Evolutionary conservation across 2,888 invertebrate genomes (phyloP), one percentile per base, ranked within the genome.

Genomic region (Griposia aprilina): DNA sequence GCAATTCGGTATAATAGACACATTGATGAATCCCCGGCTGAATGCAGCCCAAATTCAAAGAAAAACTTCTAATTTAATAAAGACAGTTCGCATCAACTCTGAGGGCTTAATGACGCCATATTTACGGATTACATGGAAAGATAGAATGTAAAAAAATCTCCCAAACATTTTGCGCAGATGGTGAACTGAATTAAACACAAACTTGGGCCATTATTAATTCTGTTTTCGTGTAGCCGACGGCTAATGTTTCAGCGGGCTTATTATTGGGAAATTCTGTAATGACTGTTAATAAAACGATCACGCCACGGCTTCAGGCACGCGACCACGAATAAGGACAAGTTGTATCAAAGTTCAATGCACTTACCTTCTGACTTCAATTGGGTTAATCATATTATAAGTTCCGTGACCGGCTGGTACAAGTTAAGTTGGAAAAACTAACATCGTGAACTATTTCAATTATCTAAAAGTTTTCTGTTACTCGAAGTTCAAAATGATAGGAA

Each of bases 181-280:
- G 92, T 90, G 93, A 90, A 91, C 91, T 90, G 92, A 94, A 94
- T 93, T 93, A 93, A 93, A 93, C 94, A 90, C 92, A 93, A 96
- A 96, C 93, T 96, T 96, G 90, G 92, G 90, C 92, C 94, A 94
- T 95, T 96, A 95, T 95, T 95, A 95, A 96, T 95, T 95, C 93
- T 94, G 93, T 94, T 94, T 96, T 94, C 95, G 94, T 96, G 95
- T 94, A 92, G 93, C 93, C 91, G 91, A 91, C 91, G 91, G 90
- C 93, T 95, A 95, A 96, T 95, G 94, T 95, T 95, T 93, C 93
- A 93, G 89, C 88, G 87, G 91, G 92, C 94, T 95, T 95, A 95
- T 95, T 96, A 96, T 96, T 95, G 95, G 94, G 91, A 95, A 94
- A 95, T 96, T 95, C 93, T 94, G 94, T 96, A 96, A 96, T 96